A percentile compares a stretch with the other conserved stretches of the same genome.
These are phyloP conservation scores for Hemiscyllium ocellatum DNA, from an alignment of 2,113 vertebrate genomes.

Conservation along the genomic window DNA sequence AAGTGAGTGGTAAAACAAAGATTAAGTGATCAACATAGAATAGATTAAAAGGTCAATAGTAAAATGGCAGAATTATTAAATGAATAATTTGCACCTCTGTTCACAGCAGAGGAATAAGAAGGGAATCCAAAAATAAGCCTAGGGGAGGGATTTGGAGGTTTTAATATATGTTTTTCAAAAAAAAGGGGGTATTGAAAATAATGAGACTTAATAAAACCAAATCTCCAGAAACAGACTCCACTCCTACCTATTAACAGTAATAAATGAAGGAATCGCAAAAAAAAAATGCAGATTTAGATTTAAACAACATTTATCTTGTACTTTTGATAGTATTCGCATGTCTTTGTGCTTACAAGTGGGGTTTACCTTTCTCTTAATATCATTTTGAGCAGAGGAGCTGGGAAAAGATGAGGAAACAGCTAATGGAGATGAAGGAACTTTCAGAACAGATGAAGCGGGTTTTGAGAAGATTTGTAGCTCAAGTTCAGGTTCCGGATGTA, in stretches of 20 bases:
- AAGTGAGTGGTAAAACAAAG: not conserved
- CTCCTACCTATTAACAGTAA: not conserved
- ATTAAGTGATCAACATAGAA: not conserved
- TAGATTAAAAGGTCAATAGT: not conserved
- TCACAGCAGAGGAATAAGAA: not conserved
- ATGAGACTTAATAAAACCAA: not conserved
- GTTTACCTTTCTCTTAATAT: not conserved
- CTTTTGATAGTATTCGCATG: not conserved
- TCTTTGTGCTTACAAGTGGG: not conserved
- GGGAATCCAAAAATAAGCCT: not conserved
- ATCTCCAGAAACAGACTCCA: not conserved
- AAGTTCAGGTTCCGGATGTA: too few species aligned
- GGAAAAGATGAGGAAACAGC: not conserved
- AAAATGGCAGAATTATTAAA: not conserved
- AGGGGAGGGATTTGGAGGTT: not conserved
- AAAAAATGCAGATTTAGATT: not conserved
- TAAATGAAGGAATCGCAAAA: not conserved
- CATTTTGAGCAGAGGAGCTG: not conserved
- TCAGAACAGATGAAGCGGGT: too few species aligned
- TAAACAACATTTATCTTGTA: not conserved
- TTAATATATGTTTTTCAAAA: not conserved
- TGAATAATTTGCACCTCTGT: not conserved
- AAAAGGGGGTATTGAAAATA: not conserved
- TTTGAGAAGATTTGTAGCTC: too few species aligned
- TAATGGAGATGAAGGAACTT: not conserved